Evolutionary conservation across 2,888 invertebrate genomes (phyloP).

Genomic region (Drosophila atripex): DNA sequence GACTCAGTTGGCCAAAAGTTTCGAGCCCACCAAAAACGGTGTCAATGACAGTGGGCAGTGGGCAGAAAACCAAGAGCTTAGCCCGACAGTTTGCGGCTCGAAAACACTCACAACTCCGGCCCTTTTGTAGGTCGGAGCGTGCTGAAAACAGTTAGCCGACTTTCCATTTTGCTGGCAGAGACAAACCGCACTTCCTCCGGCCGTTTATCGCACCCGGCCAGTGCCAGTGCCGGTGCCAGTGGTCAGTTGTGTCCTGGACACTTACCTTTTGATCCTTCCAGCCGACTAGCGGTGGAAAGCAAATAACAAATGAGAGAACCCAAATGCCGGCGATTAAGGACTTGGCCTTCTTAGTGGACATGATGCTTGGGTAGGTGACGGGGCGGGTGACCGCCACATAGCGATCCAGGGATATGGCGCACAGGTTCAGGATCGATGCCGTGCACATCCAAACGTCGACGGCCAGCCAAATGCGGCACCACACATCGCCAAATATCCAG

Average conservation of each 20-base stretch:
- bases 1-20: slow-evolving; percentile 49
- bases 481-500: slow-evolving; percentile 98
- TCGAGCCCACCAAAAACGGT: slow-evolving; percentile 52
- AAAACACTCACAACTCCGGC: slow-evolving; percentile 14
- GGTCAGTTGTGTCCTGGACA: slow-evolving; percentile 12
- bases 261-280: slow-evolving; percentile 92
- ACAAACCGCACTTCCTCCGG: slow-evolving; percentile 33
- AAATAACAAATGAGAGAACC: slow-evolving; percentile 97
- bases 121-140: slow-evolving; percentile 17
- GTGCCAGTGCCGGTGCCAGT: slow-evolving; percentile 1
- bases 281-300: slow-evolving; percentile 97
- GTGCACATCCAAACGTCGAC: slow-evolving; percentile 99
- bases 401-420: slow-evolving; percentile 96
- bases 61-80: slow-evolving; percentile 2
- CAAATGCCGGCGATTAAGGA: slow-evolving; percentile 95
- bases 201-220: slow-evolving; percentile 44
- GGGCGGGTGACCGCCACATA: slow-evolving; percentile 99
- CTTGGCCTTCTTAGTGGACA: slow-evolving; percentile 93
- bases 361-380: slow-evolving; percentile 96
- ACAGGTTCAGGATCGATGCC: slow-evolving; percentile 97
- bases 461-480: slow-evolving; percentile 98
- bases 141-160: slow-evolving; percentile 33
- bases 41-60: slow-evolving; percentile 66
- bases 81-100: slow-evolving; percentile 10
- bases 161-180: slow-evolving; percentile 44